Conservation (phyloP, 2,797 vertebrate genomes). For the Enteromius viviparus region DNA sequence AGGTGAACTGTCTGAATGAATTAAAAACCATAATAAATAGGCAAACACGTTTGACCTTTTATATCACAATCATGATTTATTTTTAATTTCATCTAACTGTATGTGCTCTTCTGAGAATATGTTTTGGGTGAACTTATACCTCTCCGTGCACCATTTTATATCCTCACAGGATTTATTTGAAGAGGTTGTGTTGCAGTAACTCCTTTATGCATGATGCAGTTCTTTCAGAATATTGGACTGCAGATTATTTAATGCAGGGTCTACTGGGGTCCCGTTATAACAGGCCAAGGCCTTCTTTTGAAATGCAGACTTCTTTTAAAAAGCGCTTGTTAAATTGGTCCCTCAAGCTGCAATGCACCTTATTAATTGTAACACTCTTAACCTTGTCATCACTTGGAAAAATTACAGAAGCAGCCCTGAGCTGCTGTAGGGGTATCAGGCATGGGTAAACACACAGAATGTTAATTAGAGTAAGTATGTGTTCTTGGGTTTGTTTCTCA, state of each 20-base stretch:
- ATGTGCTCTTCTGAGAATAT: background rate
- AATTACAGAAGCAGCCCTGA: constrained; percentile 16
- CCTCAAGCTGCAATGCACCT: constrained; percentile 45
- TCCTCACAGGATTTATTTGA: background rate
- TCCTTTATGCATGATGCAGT: constrained; percentile 30
- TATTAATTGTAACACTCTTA: constrained; percentile 47
- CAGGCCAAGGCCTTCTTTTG: constrained; percentile 15
- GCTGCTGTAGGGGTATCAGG: constrained; percentile 29
- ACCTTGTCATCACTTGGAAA: constrained; percentile 36
- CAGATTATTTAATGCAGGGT: constrained; percentile 49
- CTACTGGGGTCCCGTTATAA: constrained; percentile 39
- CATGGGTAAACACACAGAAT: constrained; percentile 33
- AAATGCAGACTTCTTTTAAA: constrained; percentile 18
- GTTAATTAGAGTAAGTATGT: constrained; percentile 40
- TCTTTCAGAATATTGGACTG: constrained; percentile 26
- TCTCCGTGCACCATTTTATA: background rate
- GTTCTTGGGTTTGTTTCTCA: constrained; percentile 34
- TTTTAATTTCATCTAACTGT: background rate
- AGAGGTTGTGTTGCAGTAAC: background rate
- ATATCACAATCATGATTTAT: background rate
- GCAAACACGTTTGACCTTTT: background rate
- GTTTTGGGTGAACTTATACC: background rate
- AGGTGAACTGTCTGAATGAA: background rate
- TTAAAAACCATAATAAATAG: background rate
- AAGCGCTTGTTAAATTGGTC: constrained; percentile 50